Conservation (phyloP, 2,888 invertebrate genomes). For the Piscicola geometra region DNA sequence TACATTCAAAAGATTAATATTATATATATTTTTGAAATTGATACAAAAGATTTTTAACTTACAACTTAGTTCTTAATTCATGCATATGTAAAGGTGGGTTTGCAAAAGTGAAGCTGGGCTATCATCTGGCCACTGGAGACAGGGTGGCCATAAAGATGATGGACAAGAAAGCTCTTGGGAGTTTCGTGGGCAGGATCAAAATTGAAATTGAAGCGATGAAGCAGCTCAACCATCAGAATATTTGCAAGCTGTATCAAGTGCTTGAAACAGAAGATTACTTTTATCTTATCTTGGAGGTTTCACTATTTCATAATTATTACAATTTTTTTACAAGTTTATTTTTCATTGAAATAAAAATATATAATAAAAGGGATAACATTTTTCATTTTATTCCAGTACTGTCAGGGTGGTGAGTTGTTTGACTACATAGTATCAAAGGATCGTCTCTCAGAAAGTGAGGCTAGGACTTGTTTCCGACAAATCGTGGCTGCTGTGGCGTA, state of each 20-base stretch:
- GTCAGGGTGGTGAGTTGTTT: slow-evolving; percentile 76
- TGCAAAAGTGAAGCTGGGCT: slow-evolving; percentile 74
- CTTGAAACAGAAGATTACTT: slow-evolving; percentile 71
- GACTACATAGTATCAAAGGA: slow-evolving; percentile 77
- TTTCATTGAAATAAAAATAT: not conserved
- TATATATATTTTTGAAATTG: not conserved
- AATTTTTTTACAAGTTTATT: not conserved
- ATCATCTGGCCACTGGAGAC: slow-evolving; percentile 72
- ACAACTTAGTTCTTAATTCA: no score
- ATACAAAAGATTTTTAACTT: no score
- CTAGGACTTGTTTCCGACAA: slow-evolving; percentile 70
- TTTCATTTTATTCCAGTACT: slow-evolving; percentile 59
- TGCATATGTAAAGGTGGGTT: slow-evolving; percentile 65
- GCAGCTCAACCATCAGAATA: slow-evolving; percentile 67
- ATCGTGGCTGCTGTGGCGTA: slow-evolving; percentile 74
- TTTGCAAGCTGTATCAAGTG: slow-evolving; percentile 73
- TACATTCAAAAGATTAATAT: not conserved
- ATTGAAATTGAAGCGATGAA: slow-evolving; percentile 72
- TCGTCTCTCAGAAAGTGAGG: slow-evolving; percentile 67
- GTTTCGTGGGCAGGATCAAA: slow-evolving; percentile 68
- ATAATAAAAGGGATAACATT: not conserved
- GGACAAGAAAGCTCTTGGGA: slow-evolving; percentile 69
- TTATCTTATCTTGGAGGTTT: slow-evolving; percentile 71
- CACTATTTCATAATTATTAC: slow-evolving; percentile 3
- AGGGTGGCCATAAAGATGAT: slow-evolving; percentile 78